Conservation (phyloP, 2,888 invertebrate species). For the Itoplectis maculator region DNA sequence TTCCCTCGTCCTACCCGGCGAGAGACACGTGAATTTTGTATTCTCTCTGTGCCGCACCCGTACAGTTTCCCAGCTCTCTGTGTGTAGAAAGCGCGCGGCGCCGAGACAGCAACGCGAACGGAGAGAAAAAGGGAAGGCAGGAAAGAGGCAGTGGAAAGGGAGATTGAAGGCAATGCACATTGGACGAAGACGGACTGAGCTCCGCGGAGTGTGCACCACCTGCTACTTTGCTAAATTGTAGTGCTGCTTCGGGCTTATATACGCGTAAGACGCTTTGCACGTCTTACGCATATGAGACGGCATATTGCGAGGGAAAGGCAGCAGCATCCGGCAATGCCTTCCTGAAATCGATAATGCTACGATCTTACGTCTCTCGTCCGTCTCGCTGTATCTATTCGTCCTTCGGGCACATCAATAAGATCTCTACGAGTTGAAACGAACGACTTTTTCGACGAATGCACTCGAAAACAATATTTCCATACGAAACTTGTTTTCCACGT, state of each 20-base stretch:
- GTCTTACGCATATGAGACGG: too few relatives aligned
- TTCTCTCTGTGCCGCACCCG: slow-evolving; percentile 1
- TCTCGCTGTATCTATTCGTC: too few relatives aligned
- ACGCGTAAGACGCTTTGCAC: background rate
- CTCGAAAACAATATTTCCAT: too few relatives aligned
- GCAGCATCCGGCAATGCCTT: background rate
- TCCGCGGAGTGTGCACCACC: background rate
- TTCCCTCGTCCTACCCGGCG: background rate
- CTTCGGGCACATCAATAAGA: too few relatives aligned
- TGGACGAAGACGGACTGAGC: slow-evolving; percentile 8
- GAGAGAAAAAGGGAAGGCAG: background rate
- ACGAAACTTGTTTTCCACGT: too few relatives aligned
- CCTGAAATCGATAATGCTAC: too few relatives aligned
- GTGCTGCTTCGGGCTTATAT: background rate
- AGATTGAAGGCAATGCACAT: background rate
- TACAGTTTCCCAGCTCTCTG: background rate
- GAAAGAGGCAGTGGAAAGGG: background rate
- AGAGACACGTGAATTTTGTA: slow-evolving; percentile 26
- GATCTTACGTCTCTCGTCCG: too few relatives aligned
- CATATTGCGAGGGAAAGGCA: background rate
- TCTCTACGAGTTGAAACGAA: too few relatives aligned
- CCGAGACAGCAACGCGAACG: background rate
- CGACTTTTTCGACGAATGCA: too few relatives aligned
- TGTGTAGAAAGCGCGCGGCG: too few relatives aligned
- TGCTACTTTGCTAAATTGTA: slow-evolving; percentile 8